phyloP scores from a whole-genome alignment of 2,113 vertebrate species.

The Cephalopholis sonnerati region DNA sequence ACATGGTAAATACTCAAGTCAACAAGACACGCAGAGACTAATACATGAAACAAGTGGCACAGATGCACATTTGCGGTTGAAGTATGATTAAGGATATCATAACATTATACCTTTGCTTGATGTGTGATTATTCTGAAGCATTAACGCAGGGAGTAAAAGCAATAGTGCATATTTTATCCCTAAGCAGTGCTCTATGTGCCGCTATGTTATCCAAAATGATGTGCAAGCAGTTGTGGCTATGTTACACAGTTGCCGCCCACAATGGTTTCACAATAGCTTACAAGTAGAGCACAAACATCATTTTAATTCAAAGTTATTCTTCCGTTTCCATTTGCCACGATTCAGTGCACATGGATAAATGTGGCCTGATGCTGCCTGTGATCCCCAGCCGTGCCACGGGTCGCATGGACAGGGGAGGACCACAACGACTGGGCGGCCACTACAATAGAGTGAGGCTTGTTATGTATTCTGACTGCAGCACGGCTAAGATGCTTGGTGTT shows the following conservation, averaged over 20 bases:
- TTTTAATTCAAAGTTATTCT: slow-evolving; percentile 42
- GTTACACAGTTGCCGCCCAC: background rate
- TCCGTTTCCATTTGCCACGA: slow-evolving; percentile 39
- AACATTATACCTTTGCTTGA: background rate
- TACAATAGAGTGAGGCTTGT: slow-evolving; percentile 47
- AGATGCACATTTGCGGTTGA: too few species aligned
- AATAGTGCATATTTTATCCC: slow-evolving; percentile 9
- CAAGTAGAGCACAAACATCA: slow-evolving; percentile 15
- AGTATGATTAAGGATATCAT: background rate
- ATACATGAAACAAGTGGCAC: background rate
- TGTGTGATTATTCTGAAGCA: background rate
- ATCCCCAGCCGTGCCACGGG: slow-evolving; percentile 55
- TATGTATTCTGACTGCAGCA: slow-evolving; percentile 67
- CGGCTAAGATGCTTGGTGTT: slow-evolving; percentile 70
- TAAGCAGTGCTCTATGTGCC: background rate
- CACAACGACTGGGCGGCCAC: slow-evolving; percentile 31
- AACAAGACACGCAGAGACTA: slow-evolving; percentile 20
- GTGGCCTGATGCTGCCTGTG: slow-evolving; percentile 39
- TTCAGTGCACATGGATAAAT: slow-evolving; percentile 50
- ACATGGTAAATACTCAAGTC: slow-evolving; percentile 59
- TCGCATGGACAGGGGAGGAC: slow-evolving; percentile 43
- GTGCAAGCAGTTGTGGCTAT: slow-evolving; percentile 12
- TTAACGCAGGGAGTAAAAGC: background rate
- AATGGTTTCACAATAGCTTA: slow-evolving; percentile 6
- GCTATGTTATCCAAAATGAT: background rate